A percentile compares a stretch with the other conserved stretches of the same genome.
Evolutionary conservation across 2,113 vertebrate genomes (phyloP).

Genomic region (Coturnix japonica): DNA sequence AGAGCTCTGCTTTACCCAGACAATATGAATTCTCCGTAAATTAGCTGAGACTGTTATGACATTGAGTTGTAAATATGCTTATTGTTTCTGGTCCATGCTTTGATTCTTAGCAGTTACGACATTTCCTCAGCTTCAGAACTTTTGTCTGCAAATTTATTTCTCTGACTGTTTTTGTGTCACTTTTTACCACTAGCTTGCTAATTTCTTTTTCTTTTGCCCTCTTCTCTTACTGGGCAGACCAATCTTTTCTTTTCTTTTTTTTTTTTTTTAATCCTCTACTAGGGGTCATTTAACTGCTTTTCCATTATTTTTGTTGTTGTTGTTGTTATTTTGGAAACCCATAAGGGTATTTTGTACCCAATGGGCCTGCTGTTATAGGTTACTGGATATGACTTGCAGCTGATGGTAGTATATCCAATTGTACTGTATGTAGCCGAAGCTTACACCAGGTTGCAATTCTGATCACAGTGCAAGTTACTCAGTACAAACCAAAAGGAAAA

Average conservation of each 20-base stretch:
- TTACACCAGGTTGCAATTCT: background rate
- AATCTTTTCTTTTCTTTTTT: constrained; percentile 4
- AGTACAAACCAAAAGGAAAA: background rate
- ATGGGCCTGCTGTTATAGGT: background rate
- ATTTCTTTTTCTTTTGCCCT: background rate
- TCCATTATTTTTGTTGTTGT: background rate
- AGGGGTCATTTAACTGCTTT: background rate
- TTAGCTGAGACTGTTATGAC: constrained; percentile 50
- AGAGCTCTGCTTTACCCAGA: constrained; percentile 19
- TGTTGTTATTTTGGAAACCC: background rate
- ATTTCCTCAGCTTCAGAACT: constrained; percentile 32
- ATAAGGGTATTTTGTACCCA: background rate
- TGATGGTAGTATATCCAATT: background rate
- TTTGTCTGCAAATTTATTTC: constrained; percentile 38
- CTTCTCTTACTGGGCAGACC: background rate
- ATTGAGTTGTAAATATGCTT: constrained; percentile 33
- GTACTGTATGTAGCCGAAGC: background rate
- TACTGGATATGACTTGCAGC: background rate
- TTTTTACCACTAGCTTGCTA: background rate
- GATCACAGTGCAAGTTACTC: background rate
- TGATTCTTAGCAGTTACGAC: background rate
- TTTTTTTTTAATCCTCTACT: background rate
- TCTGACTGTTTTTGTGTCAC: background rate
- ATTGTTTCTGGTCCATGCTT: constrained; percentile 12
- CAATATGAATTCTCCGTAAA: constrained; percentile 37